Evolutionary conservation across 2,797 vertebrate species (phyloP), one percentile per base, ranked within the genome.

Genomic region (Spinibarbus caldwelli): DNA sequence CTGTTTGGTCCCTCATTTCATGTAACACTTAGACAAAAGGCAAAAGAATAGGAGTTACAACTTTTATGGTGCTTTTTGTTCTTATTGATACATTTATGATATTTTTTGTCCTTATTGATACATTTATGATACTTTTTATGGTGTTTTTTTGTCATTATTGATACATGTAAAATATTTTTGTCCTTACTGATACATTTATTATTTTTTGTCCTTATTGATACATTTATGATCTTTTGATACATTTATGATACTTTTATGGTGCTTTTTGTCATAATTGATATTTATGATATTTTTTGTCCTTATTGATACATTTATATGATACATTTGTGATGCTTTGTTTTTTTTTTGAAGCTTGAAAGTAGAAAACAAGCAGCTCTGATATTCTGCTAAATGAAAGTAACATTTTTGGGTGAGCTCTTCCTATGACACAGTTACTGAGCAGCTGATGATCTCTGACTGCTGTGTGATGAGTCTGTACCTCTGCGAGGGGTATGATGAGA

Each of bases 401-500:
- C n/a, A 8, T 36, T 29, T 66, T 34, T 10, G 1, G 17, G 31
- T 36, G 66, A 68, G 2, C 9, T 1, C 21, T n/a, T 70, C 67
- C 23, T 70, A 14, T 23, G 41, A 67, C 64, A 19, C 19, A 3
- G 64, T 21, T 21, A 38, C 38, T 15, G 9, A 19, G 71, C 5
- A 6, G 45, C 11, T 75, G 19, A 6, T 11, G 2, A 12, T 29
- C 62, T 34, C 17, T n/a, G 26, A 21, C 3, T 0, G 77, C 8
- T 5, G 3, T 17, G 49, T 26, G 6, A 12, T 0, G 66, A 3
- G 14, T 66, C n/a, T 2, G 15, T 95, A 98, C 98, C 97, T 99
- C 97, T 79, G 94, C 91, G 10, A 99, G 96, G 0, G 98, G 98
- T 17, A 99, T 94, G 86, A 99, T 92, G 68, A 99, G 95, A 34